phyloP scores from a whole-genome alignment of 2,888 invertebrate genomes.

The Lycocerus yunnanus region DNA sequence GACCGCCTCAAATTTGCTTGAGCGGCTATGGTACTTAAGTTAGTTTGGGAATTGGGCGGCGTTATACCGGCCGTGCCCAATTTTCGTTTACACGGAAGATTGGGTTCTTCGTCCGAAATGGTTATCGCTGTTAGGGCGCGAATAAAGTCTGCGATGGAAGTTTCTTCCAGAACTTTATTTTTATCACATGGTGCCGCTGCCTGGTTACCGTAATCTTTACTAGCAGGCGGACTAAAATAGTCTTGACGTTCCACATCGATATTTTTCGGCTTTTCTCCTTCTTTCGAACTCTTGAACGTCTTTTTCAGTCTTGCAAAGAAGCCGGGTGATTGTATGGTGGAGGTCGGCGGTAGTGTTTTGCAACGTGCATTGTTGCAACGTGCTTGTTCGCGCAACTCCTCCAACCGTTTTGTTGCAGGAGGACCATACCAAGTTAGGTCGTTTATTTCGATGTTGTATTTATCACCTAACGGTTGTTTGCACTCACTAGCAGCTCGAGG shows the following conservation, averaged over 20 bases:
- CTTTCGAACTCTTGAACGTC: slow-evolving; percentile 35
- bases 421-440: slow-evolving; percentile 74
- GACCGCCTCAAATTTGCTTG: background rate
- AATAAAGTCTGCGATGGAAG: slow-evolving; percentile 81
- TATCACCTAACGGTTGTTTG: slow-evolving; percentile 52
- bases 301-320: slow-evolving; percentile 39
- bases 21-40: background rate
- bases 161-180: slow-evolving; percentile 74
- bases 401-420: slow-evolving; percentile 63
- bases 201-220: slow-evolving; percentile 40
- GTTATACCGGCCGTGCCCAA: slow-evolving; percentile 60
- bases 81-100: slow-evolving; percentile 54
- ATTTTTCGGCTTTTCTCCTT: slow-evolving; percentile 23
- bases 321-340: slow-evolving; percentile 29
- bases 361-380: slow-evolving; percentile 37
- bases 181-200: slow-evolving; percentile 45
- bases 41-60: slow-evolving; percentile 49
- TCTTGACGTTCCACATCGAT: slow-evolving; percentile 29
- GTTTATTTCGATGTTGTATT: slow-evolving; percentile 38
- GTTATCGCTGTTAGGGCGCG: slow-evolving; percentile 73
- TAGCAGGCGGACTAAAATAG: background rate
- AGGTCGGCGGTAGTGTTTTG: slow-evolving; percentile 31
- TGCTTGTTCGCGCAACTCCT: slow-evolving; percentile 53
- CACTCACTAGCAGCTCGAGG: slow-evolving; percentile 67
- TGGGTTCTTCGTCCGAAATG: slow-evolving; percentile 43